These are phyloP conservation scores for Atherinomorus stipes DNA, from an alignment of 2,113 vertebrate species.

Conservation along the genomic window DNA sequence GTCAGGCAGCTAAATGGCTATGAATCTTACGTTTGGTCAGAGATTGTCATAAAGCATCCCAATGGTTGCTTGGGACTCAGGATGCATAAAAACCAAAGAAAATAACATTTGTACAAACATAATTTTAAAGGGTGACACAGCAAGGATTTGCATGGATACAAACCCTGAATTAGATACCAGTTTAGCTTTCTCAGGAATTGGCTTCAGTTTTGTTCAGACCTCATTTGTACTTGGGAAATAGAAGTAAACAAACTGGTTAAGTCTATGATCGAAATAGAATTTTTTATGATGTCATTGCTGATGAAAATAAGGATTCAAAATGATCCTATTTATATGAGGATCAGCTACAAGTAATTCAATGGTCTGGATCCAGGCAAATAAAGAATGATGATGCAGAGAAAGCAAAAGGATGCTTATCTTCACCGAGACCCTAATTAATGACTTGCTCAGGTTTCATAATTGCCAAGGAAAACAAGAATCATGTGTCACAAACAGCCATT, in stretches of 20 bases:
- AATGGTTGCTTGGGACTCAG: constrained; percentile 72
- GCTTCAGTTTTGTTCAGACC: neutral
- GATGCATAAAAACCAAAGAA: constrained; percentile 70
- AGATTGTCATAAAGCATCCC: constrained; percentile 61
- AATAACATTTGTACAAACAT: constrained; percentile 65
- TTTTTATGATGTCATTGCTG: neutral
- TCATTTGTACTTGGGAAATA: neutral
- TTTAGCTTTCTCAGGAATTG: neutral
- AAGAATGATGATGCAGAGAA: constrained; percentile 48
- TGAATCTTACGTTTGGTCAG: constrained; percentile 69
- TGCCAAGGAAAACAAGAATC: constrained; percentile 1
- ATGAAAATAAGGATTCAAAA: neutral
- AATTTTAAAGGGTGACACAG: constrained; percentile 51
- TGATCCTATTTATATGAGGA: constrained; percentile 1
- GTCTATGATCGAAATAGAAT: neutral
- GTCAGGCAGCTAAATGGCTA: constrained; percentile 44
- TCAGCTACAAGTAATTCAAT: constrained; percentile 22
- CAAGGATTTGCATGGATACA: constrained; percentile 57
- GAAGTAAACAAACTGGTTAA: constrained; percentile 7
- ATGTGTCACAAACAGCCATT: neutral
- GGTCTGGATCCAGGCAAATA: constrained; percentile 60
- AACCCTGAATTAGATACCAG: constrained; percentile 22
- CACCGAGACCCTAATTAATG: constrained; percentile 7
- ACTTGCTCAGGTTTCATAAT: constrained; percentile 5
- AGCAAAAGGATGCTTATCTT: constrained; percentile 29